phyloP scores from a whole-genome alignment of 2,888 invertebrate species.

The Eurytoma californica region DNA sequence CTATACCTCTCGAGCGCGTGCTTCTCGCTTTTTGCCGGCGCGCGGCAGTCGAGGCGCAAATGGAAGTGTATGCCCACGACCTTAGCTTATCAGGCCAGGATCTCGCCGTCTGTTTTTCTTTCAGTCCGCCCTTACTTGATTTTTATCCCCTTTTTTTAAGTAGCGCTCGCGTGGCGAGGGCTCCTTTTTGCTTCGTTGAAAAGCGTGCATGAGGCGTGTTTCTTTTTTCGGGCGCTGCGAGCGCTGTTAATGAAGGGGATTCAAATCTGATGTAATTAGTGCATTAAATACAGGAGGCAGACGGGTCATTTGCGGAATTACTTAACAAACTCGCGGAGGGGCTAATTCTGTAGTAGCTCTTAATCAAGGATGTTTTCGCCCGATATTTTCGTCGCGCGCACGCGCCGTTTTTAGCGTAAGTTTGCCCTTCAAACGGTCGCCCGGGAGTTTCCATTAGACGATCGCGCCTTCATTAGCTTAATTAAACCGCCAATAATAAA shows the following conservation, averaged over 20 bases:
- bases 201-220: neutral
- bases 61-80: constrained; percentile 36
- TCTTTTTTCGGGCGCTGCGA: too few relatives aligned
- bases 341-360: too few relatives aligned
- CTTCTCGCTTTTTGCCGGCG: constrained; percentile 43
- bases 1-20: constrained; percentile 10
- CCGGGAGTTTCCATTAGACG: too few relatives aligned
- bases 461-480: too few relatives aligned
- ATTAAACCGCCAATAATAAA: too few relatives aligned
- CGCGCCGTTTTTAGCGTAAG: too few relatives aligned
- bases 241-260: constrained; percentile 11
- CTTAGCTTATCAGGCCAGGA: constrained; percentile 47
- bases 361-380: too few relatives aligned
- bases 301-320: neutral
- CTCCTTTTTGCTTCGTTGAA: constrained; percentile 40
- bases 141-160: constrained; percentile 51
- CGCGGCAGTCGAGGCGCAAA: constrained; percentile 36
- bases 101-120: too few relatives aligned
- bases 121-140: constrained; percentile 34
- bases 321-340: neutral
- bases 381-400: too few relatives aligned
- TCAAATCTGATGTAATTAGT: neutral
- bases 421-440: too few relatives aligned
- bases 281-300: neutral
- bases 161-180: constrained; percentile 32